Percentiles rank a stretch among this genome's conserved stretches.
Conservation (phyloP, 2,113 vertebrate species). For the Stigmatopora nigra region DNA sequence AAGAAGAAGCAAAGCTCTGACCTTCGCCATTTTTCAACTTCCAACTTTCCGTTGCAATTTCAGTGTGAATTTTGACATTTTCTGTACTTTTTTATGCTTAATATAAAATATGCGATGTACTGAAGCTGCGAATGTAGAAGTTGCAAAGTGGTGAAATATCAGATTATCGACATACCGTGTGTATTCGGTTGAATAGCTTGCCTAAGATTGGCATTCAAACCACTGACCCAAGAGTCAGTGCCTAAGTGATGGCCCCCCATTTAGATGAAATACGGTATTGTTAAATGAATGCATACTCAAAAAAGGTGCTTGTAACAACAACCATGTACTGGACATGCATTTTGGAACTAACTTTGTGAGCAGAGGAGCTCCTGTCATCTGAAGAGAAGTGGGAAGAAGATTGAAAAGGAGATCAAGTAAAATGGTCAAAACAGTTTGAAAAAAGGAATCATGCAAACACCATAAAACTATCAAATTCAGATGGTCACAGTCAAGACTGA, state of each 20-base stretch:
- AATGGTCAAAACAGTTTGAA: conserved; percentile 33
- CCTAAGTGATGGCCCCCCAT: neutral
- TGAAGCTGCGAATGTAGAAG: too few relatives aligned
- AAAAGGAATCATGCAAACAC: conserved; percentile 36
- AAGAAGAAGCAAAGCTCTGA: too few relatives aligned
- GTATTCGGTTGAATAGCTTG: too few relatives aligned
- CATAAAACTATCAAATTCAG: conserved; percentile 1
- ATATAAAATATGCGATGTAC: too few relatives aligned
- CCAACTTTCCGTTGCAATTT: too few relatives aligned
- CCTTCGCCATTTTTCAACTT: too few relatives aligned
- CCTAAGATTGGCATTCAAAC: too few relatives aligned
- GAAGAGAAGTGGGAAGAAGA: conserved; percentile 32
- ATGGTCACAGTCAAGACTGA: neutral
- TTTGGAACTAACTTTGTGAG: conserved; percentile 59
- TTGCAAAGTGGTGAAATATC: too few relatives aligned
- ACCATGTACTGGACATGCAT: conserved; percentile 28
- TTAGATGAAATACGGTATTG: neutral
- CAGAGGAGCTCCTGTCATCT: conserved; percentile 37
- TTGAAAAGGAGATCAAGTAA: conserved; percentile 24
- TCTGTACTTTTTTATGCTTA: too few relatives aligned
- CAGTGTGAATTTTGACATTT: too few relatives aligned
- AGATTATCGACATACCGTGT: too few relatives aligned
- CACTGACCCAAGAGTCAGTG: too few relatives aligned
- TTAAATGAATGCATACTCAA: neutral
- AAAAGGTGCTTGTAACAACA: neutral